Evolutionary conservation across 2,113 vertebrate species (phyloP), one percentile per base, ranked within the genome.

Genomic region (Bostrychus sinensis): DNA sequence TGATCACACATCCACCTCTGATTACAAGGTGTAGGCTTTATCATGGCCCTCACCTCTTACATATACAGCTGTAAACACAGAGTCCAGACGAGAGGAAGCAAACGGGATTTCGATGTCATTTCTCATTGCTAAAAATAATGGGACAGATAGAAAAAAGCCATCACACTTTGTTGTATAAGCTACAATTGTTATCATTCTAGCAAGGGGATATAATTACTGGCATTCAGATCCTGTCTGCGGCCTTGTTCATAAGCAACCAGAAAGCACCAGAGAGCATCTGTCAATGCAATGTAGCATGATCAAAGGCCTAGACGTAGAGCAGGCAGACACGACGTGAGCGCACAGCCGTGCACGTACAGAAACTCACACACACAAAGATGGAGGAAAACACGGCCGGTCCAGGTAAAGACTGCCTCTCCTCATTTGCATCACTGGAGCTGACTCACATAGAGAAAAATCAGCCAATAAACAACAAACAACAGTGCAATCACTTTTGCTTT

Each of bases 221-320:
- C 84, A 84, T 82, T 87, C 80, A 83, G 73, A 86, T 88, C 79
- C 81, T 45, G 75, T 83, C 86, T 71, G 80, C 77, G 80, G 78
- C 75, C 77, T 83, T 30, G 72, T 86, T 90, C 84, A 75, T 78
- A 84, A 85, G 87, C 80, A 82, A 88, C 67, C 85, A 85, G 80
- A 85, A 87, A 83, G 83, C 83, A 84, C 78, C 80, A 83, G 84
- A 90, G 87, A 88, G 86, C 83, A 88, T 89, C 87, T 84, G 86
- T 87, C 89, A 87, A 83, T 87, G 84, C 84, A 78, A 76, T 80
- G 84, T 81, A 74, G 83, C 64, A 81, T 86, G 89, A 90, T 90
- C 89, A 90, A 90, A 90, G 86, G 79, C 82, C 42, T 64, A 66
- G 80, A 86, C 61, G 22, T 61, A 55, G 72, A 55, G 66, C 78